Percentiles rank a stretch among this genome's conserved stretches.
Conservation (phyloP, 2,888 invertebrate species). For the Tupiocoris notatus region DNA sequence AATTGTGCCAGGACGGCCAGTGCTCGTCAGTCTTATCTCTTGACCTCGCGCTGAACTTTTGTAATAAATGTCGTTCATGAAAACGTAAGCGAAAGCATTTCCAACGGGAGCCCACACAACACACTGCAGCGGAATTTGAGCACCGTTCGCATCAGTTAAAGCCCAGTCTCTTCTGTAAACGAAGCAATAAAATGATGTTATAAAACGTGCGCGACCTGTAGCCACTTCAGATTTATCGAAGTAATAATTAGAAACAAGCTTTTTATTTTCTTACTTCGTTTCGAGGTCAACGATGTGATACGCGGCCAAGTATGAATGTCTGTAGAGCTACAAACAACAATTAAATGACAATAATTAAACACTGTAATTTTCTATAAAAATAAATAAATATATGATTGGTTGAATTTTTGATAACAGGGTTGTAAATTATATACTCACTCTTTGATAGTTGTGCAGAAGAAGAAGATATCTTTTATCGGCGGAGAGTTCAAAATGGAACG, state of each 20-base stretch:
- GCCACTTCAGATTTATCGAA: too few relatives aligned
- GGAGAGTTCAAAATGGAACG: constrained; percentile 62
- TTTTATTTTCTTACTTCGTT: constrained; percentile 58
- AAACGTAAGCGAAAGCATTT: constrained; percentile 70
- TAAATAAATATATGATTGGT: too few relatives aligned
- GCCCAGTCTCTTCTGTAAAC: constrained; percentile 47
- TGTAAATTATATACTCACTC: constrained; percentile 55
- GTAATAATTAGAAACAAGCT: too few relatives aligned
- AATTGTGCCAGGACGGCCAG: constrained; percentile 62
- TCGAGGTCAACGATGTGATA: constrained; percentile 68
- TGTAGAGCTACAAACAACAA: constrained; percentile 71
- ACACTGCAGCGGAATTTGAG: constrained; percentile 60
- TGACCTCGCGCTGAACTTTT: constrained; percentile 57
- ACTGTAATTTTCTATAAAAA: too few relatives aligned
- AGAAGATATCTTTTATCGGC: constrained; percentile 65
- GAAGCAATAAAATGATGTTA: too few relatives aligned
- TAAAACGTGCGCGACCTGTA: too few relatives aligned
- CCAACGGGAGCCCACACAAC: constrained; percentile 76
- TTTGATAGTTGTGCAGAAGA: constrained; percentile 63
- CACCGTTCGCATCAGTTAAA: constrained; percentile 43
- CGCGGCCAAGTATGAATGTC: constrained; percentile 74
- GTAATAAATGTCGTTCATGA: constrained; percentile 74
- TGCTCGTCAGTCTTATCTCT: constrained; percentile 63
- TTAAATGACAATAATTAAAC: too few relatives aligned
- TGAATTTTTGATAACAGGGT: too few relatives aligned